Evolutionary conservation across 2,888 invertebrate species (phyloP), one percentile per base, ranked within the genome.

Genomic region (Drosophila austrosaltans): DNA sequence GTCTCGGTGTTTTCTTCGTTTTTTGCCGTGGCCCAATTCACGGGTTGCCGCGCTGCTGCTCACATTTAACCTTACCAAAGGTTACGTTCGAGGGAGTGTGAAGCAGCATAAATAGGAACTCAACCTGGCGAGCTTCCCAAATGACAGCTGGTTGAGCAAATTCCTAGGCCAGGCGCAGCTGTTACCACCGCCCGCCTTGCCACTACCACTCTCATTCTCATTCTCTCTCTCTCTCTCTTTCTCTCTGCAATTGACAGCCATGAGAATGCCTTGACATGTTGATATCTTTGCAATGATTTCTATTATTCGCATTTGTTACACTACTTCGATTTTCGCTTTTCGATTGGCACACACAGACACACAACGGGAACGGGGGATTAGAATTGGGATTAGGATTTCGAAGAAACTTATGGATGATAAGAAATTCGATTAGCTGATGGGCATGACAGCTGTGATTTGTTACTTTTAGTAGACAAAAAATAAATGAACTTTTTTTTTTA

Each of bases 11-110:
- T n/a, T 40, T 40, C 3, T 40, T 40, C 63, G 42, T 63, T 72
- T 69, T 65, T 74, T 81, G 72, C 72, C 72, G 71, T 79, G 82
- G 81, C 81, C 82, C 80, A 80, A 77, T 85, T 82, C 82, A 82
- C 85, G 85, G 72, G 69, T 60, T 71, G 56, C 56, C 56, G 36
- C 36, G 36, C 36, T 20, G 56, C 61, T 69, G 84, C 74, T 82
- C 74, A 79, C 81, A 82, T 82, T 82, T 82, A 82, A 82, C 82
- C 82, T 82, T 86, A 83, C 66, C 76, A 82, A 83, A 82, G 82
- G 82, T 82, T 82, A 82, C 74, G 69, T 72, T 64, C 71, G 42
- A 62, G 72, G 56, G 65, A 72, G 69, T 44, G 69, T 53, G 69
- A 69, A 67, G 48, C 44, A 61, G 56, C 68, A 57, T 66, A 57